These are phyloP conservation scores for Odontothrips loti DNA, from an alignment of 2,888 invertebrate genomes.

Conservation along the genomic window DNA sequence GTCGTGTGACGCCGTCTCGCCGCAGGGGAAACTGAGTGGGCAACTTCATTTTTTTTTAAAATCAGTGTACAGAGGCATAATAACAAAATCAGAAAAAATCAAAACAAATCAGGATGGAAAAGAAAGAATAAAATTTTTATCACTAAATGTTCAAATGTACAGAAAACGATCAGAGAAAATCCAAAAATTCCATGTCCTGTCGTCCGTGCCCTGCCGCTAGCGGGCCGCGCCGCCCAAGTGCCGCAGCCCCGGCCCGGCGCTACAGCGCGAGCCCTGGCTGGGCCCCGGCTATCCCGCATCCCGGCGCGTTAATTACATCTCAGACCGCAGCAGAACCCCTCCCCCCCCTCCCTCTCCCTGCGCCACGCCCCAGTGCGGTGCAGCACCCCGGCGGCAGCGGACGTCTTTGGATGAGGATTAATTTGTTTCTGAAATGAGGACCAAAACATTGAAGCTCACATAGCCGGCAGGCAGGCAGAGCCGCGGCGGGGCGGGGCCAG, in stretches of 20 bases:
- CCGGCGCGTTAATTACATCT: constrained; percentile 22
- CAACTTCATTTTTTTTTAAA: too few species aligned
- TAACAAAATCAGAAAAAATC: too few species aligned
- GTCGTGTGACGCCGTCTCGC: too few species aligned
- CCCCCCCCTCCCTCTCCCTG: background rate
- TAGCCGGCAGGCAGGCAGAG: background rate
- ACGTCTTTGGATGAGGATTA: constrained; percentile 24
- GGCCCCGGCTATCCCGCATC: background rate
- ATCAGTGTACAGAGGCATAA: too few species aligned
- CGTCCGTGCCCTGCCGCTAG: background rate
- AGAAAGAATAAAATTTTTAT: too few species aligned
- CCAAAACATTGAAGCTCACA: background rate
- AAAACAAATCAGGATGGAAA: too few species aligned
- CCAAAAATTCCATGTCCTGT: too few species aligned
- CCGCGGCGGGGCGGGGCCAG: background rate
- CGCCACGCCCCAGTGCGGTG: too few species aligned
- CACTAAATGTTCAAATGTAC: too few species aligned
- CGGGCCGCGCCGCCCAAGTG: background rate
- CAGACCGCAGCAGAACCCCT: background rate
- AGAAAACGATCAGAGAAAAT: too few species aligned
- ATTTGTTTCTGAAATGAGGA: constrained; percentile 19
- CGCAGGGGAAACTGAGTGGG: too few species aligned
- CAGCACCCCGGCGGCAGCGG: background rate
- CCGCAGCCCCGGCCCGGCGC: background rate
- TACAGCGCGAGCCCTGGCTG: background rate